phyloP scores from a whole-genome alignment of 1,140 invertebrate species.

The Solen grandis region DNA sequence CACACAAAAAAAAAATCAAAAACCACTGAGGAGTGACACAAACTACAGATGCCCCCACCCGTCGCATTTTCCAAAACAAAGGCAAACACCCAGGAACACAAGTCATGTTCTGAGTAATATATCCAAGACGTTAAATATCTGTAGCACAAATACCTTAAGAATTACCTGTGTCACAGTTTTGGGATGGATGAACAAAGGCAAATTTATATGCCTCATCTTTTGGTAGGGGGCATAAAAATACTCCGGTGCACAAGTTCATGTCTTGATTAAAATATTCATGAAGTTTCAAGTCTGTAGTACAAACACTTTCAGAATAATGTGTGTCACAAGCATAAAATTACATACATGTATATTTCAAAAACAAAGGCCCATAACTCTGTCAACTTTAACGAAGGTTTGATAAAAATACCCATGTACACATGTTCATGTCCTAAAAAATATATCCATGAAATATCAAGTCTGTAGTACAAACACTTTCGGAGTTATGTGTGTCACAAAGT shows the following conservation, averaged over 20 bases:
- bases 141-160: background rate
- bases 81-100: too few species aligned
- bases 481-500: too few species aligned
- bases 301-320: background rate
- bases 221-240: background rate
- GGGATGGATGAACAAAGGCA: background rate
- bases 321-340: background rate
- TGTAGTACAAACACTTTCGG: too few species aligned
- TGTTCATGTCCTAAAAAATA: background rate
- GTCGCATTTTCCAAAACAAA: too few species aligned
- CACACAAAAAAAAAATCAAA: too few species aligned
- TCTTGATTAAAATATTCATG: background rate
- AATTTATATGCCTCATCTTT: background rate
- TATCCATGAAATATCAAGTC: background rate
- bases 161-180: background rate
- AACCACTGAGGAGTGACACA: too few species aligned
- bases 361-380: background rate
- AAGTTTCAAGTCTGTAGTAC: background rate
- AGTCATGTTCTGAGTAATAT: too few species aligned
- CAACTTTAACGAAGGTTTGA: background rate
- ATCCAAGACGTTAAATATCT: background rate
- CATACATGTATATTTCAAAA: background rate
- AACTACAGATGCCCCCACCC: too few species aligned
- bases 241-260: background rate
- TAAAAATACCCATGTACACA: background rate